A percentile compares a stretch with the other conserved stretches of the same genome.
Conservation (phyloP, 1,140 invertebrate genomes). For the Nephila pilipes region DNA sequence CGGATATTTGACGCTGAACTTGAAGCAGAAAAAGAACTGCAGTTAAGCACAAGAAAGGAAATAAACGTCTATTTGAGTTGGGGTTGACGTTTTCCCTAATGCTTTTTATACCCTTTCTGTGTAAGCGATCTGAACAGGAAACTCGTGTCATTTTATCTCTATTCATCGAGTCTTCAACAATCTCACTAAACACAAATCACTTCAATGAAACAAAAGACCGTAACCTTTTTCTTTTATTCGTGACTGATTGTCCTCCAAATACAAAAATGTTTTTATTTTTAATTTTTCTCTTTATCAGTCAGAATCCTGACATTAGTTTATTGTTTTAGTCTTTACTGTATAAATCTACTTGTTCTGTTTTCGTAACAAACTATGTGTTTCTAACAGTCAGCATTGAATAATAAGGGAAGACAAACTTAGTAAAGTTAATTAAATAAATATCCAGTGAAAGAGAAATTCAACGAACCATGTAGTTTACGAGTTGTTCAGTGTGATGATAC, state of each 20-base stretch:
- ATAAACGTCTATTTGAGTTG: neutral
- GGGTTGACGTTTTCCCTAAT: neutral
- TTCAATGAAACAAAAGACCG: neutral
- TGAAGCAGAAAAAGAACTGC: neutral
- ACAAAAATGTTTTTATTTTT: neutral
- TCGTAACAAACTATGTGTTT: neutral
- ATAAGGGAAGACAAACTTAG: neutral
- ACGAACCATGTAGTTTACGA: neutral
- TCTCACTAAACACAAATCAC: constrained; percentile 4
- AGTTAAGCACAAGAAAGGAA: neutral
- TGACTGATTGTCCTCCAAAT: neutral
- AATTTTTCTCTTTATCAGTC: neutral
- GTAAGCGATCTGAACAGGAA: neutral
- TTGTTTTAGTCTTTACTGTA: neutral
- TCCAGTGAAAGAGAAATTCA: neutral
- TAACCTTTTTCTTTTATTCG: neutral
- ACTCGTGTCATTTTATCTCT: constrained; percentile 18
- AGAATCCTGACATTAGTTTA: neutral
- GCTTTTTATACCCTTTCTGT: neutral
- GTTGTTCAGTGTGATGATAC: neutral
- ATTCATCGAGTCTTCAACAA: constrained; percentile 13
- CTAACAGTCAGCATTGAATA: neutral
- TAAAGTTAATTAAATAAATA: neutral
- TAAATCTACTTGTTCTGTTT: neutral
- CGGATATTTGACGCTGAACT: neutral